Percentiles rank a stretch among this genome's conserved stretches.
Evolutionary conservation across 2,113 vertebrate species (phyloP).

Genomic region (Mormyrus lacerda): DNA sequence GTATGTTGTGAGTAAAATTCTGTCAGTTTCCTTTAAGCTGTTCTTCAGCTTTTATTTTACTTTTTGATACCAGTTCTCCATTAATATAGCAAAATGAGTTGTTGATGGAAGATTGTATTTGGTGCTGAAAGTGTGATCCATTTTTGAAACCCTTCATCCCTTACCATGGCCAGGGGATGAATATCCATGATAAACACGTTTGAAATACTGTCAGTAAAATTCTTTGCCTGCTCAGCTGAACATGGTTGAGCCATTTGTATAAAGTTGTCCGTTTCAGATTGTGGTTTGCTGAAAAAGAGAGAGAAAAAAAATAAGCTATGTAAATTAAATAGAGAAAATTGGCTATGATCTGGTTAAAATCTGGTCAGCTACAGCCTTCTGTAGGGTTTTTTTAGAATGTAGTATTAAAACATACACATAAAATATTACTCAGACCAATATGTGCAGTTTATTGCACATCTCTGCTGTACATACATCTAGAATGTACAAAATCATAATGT

Average conservation of each 20-base stretch:
- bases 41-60: not conserved
- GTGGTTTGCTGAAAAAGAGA: not conserved
- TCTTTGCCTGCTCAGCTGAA: not conserved
- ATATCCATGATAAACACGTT: not conserved
- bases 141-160: not conserved
- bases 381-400: not conserved
- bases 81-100: not conserved
- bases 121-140: not conserved
- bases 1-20: not conserved
- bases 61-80: not conserved
- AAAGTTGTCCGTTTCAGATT: not conserved
- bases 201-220: not conserved
- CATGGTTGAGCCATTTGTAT: not conserved
- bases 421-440: no score
- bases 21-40: not conserved
- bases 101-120: not conserved
- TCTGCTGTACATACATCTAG: no score
- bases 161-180: not conserved
- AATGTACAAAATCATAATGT: no score
- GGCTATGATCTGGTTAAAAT: not conserved
- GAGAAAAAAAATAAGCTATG: not conserved
- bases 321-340: not conserved
- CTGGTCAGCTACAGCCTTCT: not conserved
- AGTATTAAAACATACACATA: not conserved
- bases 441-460: no score